Percentiles rank a stretch among this genome's conserved stretches.
phyloP scores from a whole-genome alignment of 2,113 vertebrate genomes.

The Ondatra zibethicus region DNA sequence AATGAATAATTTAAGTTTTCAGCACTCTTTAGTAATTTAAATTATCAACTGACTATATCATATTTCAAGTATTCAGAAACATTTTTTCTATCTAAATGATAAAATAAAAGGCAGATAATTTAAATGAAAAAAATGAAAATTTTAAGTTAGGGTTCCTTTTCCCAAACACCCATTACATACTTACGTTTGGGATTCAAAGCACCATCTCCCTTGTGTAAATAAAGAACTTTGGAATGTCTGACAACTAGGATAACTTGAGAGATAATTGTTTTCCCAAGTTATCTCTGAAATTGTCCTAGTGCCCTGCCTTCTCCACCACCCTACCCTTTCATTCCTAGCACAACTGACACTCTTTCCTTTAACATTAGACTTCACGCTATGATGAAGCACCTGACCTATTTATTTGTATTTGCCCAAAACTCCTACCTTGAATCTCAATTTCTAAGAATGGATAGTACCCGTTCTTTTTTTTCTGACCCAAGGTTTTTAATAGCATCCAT shows the following conservation, averaged over 20 bases:
- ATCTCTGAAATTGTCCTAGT: background rate
- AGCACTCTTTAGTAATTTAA: constrained; percentile 65
- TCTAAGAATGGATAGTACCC: background rate
- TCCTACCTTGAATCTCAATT: background rate
- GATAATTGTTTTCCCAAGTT: background rate
- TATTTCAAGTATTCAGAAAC: constrained; percentile 36
- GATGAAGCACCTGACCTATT: background rate
- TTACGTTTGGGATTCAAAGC: background rate
- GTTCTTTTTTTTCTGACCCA: background rate
- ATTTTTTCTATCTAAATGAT: constrained; percentile 38
- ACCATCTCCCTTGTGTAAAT: background rate
- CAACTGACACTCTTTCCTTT: background rate
- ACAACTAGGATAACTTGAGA: background rate
- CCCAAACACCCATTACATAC: background rate
- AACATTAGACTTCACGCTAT: background rate
- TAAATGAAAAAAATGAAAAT: background rate
- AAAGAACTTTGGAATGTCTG: background rate
- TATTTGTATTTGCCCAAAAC: background rate
- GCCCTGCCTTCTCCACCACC: background rate
- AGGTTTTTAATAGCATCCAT: background rate
- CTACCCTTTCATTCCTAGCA: background rate
- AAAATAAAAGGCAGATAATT: constrained; percentile 33
- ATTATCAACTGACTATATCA: constrained; percentile 5
- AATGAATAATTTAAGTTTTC: constrained; percentile 63
- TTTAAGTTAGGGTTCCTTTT: background rate